Percentiles rank a stretch among this genome's conserved stretches.
Evolutionary conservation across 2,888 invertebrate genomes (phyloP).

Genomic region (Pollenia amentaria): DNA sequence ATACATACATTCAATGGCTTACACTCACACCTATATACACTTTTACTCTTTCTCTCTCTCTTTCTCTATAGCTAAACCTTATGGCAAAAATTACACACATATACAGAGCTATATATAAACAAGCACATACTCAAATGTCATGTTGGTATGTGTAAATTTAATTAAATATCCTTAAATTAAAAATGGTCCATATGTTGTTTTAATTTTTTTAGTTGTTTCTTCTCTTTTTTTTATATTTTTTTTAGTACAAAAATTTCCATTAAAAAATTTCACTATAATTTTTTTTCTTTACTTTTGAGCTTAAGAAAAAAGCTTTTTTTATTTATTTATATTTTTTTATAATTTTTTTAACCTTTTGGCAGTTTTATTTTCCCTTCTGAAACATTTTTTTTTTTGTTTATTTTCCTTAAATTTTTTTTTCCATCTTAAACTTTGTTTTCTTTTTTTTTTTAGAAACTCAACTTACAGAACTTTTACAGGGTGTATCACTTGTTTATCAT

Average conservation of each 20-base stretch:
- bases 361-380: conserved; percentile 45
- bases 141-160: conserved; percentile 47
- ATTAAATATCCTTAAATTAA: conserved; percentile 63
- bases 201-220: not conserved
- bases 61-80: conserved; percentile 37
- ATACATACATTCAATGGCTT: conserved; percentile 21
- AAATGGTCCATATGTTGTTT: conserved; percentile 69
- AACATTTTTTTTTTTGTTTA: conserved; percentile 55
- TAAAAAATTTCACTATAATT: conserved; percentile 40
- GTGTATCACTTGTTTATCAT: conserved; percentile 85
- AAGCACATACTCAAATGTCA: conserved; percentile 33
- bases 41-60: conserved; percentile 39
- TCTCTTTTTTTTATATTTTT: conserved; percentile 8
- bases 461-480: conserved; percentile 85
- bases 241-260: conserved; percentile 34
- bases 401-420: conserved; percentile 47
- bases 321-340: conserved; percentile 19
- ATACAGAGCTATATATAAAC: not conserved
- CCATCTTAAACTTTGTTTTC: conserved; percentile 70
- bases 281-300: conserved; percentile 10
- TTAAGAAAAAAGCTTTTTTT: conserved; percentile 27
- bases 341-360: conserved; percentile 13
- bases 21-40: conserved; percentile 26
- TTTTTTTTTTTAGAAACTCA: conserved; percentile 75
- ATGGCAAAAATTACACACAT: conserved; percentile 34